Base-by-base conservation (phyloP, 2,888 invertebrate species). In the Xestia rhomboidea region DNA sequence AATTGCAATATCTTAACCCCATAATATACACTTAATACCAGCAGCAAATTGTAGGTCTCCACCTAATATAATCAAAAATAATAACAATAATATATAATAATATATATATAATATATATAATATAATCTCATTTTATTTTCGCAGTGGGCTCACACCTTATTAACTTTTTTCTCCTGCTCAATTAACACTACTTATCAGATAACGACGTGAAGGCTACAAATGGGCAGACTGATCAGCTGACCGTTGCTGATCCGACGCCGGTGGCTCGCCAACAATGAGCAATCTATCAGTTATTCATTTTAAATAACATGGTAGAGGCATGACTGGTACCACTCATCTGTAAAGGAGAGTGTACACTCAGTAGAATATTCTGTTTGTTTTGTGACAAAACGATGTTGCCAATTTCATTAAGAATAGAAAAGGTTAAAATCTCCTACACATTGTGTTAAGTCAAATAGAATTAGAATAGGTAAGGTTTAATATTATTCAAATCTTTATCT, bases 201-300 rank as follows among this genome's bases (percentile, higher is more conserved):
- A 83, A 18, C 15, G 13, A n/a, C 46, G n/a, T 51, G 69, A 57
- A 72, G 44, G 66, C 49, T 70, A 83, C 82, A 85, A 83, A 73
- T 81, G 81, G 68, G 60, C 34, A 30, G n/a, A 21, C 49, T 68
- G 81, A 63, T 54, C 80, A 71, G 44, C 54, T 73, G 73, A 60
- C 68, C 70, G 46, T 62, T 46, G 46, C 54, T 67, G 73, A 30
- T 71, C 68, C 49, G 63, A 51, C 63, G n/a, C 51, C 21, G 34
- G 30, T 62, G 63, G 44, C 63, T 71, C n/a, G 62, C 71, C 57
- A 66, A 72, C 86, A 85, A 83, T 86, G 63, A 85, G 57, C 77
- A 38, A 82, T 82, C 74, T 70, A 82, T 73, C 63, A 68, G 60
- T 30, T 82, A 51, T 76, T 73, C n/a, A 74, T 83, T 74, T 72